Evolutionary conservation across 30 jellyfish, hydroid and myxozoan species (phyloP).

Genomic region (Pelagia noctiluca): DNA sequence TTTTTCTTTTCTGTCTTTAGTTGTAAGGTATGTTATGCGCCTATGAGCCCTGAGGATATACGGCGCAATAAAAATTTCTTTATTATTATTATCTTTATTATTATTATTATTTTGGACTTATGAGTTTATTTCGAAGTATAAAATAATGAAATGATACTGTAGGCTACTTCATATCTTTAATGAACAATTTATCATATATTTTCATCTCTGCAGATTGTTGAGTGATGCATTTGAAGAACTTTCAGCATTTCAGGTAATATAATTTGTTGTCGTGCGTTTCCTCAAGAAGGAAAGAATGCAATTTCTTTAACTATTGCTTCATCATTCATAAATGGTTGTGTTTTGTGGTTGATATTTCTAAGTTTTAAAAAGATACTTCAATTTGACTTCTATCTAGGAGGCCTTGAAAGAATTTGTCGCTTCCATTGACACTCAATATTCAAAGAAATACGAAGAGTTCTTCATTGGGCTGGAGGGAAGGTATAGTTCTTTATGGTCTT

Average conservation of each 20-base stretch:
- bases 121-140: too few relatives aligned
- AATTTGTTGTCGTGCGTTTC: neutral
- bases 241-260: constrained; percentile 80
- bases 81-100: too few relatives aligned
- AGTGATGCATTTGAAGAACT: constrained; percentile 90
- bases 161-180: too few relatives aligned
- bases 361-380: neutral
- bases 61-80: too few relatives aligned
- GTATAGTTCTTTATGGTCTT: constrained; percentile 26
- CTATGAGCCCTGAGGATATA: too few relatives aligned
- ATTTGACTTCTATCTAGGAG: constrained; percentile 37
- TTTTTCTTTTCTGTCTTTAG: too few relatives aligned
- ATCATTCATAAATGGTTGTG: too few relatives aligned
- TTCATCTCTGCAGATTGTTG: constrained; percentile 56
- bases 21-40: too few relatives aligned
- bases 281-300: neutral
- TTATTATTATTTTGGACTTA: too few relatives aligned
- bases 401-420: constrained; percentile 94
- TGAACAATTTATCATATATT: neutral
- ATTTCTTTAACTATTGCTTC: too few relatives aligned
- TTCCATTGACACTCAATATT: constrained; percentile 82
- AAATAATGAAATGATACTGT: too few relatives aligned
- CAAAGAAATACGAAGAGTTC: constrained; percentile 87
- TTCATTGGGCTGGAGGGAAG: constrained; percentile 98
- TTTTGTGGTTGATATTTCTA: too few relatives aligned